Base-by-base conservation (phyloP, 2,797 vertebrate genomes). In the Sebastolobus alascanus region DNA sequence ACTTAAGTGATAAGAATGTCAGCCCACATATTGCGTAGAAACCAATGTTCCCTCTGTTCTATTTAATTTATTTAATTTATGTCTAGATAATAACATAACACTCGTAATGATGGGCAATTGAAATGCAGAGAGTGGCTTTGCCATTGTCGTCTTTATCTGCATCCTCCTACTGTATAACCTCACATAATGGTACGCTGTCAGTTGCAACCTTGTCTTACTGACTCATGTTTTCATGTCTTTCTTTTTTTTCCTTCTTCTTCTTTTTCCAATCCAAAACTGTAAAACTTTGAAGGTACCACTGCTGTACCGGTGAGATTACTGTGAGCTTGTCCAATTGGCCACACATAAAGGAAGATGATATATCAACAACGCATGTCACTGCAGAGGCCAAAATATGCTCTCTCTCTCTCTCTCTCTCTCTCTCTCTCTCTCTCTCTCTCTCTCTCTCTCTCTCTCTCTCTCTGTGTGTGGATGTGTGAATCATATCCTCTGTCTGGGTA, bases 261-360 rank as follows among this genome's bases (percentile, higher is more conserved):
- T 58, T 58, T 58, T 58, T 27, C 8, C 9, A 54, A 63, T 64
- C 25, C 38, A 27, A 60, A 77, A 35, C 6, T 35, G 12, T 70
- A 2, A 4, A 72, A 64, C 56, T 78, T 38, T 64, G 22, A 80
- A 59, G 38, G 20, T 35, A 71, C 60, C 29, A 56, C 56, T 58
- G 61, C 64, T 64, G 56, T 63, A 29, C 50, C 60, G 16, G 43
- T 73, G 64, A 70, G 56, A 79, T 82, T 61, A 31, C 66, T 72
- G 31, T 67, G 66, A 59, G 31, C 60, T 68, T 75, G 27, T 5
- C 16, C 68, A 59, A n/a, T 55, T 81, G 64, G 29, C 31, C 27
- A 56, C 66, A 56, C 68, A 74, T 68, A 72, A 74, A 69, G 35
- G 20, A 50, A 77, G 73, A 67, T 43, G 33, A 79, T 52, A 73